A percentile compares a stretch with the other conserved stretches of the same genome.
Evolutionary conservation across 2,113 vertebrate species (phyloP).

Genomic region (Xiphias gladius): DNA sequence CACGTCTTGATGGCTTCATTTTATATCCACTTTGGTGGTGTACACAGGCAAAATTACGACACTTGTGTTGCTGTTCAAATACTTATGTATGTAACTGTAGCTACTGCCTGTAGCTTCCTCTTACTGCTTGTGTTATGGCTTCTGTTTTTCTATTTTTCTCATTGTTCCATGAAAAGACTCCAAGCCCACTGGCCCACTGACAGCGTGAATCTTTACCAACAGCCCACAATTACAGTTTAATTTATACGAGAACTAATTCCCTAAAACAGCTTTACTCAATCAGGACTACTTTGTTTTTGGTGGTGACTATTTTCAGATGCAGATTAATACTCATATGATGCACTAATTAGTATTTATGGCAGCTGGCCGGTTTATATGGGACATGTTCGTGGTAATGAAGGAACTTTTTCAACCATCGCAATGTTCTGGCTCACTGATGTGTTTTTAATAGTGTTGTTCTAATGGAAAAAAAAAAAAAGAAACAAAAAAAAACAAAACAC

Average conservation of each 20-base stretch:
- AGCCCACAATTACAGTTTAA: background rate
- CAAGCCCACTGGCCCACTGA: background rate
- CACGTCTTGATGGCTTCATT: no score
- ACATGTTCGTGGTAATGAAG: background rate
- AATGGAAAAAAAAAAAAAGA: background rate
- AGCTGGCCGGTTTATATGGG: background rate
- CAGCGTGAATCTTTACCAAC: background rate
- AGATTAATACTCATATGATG: slow-evolving; percentile 1
- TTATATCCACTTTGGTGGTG: no score
- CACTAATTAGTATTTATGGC: background rate
- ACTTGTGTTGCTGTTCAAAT: no score
- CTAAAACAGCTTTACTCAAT: background rate
- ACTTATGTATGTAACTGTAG: no score
- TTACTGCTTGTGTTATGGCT: background rate
- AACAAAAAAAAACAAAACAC: background rate
- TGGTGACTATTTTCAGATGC: background rate
- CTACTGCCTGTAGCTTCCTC: background rate
- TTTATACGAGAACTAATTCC: background rate
- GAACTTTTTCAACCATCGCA: background rate
- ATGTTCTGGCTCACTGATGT: background rate
- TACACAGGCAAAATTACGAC: no score
- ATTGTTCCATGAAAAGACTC: background rate
- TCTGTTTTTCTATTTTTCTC: background rate
- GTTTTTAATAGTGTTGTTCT: background rate
- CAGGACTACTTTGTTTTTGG: background rate